A percentile compares a stretch with the other conserved stretches of the same genome.
Evolutionary conservation across 2,888 invertebrate species (phyloP).

Genomic region (Zelleria hepariella): DNA sequence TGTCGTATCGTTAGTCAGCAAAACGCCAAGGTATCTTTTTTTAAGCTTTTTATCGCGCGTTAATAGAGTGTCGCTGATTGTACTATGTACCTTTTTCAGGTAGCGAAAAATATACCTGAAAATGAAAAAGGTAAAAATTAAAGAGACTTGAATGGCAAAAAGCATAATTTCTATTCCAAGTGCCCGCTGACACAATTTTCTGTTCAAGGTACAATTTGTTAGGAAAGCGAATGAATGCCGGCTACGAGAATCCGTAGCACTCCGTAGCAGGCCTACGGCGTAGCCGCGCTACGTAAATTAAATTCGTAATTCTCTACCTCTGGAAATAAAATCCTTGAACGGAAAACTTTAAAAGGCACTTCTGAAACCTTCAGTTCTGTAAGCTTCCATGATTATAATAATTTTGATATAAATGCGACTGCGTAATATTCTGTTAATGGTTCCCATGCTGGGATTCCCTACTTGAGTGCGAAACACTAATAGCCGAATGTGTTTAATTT

Average conservation of each 20-base stretch:
- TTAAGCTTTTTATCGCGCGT: no score
- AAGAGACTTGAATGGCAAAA: neutral
- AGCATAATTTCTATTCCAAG: neutral
- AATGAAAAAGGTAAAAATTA: neutral
- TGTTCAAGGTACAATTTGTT: neutral
- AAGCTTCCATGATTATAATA: no score
- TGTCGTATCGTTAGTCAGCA: no score
- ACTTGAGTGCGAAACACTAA: no score
- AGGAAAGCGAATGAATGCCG: neutral
- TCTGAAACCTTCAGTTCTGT: neutral
- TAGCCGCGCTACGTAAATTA: slow-evolving; percentile 1
- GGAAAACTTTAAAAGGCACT: neutral
- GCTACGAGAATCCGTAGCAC: neutral
- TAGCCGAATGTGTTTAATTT: no score
- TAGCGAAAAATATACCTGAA: no score
- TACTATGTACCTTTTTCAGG: no score
- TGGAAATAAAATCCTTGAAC: neutral
- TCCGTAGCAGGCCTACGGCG: neutral
- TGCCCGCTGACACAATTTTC: neutral
- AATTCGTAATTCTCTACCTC: neutral
- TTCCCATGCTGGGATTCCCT: no score
- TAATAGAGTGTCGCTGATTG: no score
- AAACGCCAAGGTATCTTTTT: no score
- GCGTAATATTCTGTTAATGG: no score
- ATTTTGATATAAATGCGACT: no score